phyloP scores from a whole-genome alignment of 2,113 vertebrate species.

The Pelecanus crispus region DNA sequence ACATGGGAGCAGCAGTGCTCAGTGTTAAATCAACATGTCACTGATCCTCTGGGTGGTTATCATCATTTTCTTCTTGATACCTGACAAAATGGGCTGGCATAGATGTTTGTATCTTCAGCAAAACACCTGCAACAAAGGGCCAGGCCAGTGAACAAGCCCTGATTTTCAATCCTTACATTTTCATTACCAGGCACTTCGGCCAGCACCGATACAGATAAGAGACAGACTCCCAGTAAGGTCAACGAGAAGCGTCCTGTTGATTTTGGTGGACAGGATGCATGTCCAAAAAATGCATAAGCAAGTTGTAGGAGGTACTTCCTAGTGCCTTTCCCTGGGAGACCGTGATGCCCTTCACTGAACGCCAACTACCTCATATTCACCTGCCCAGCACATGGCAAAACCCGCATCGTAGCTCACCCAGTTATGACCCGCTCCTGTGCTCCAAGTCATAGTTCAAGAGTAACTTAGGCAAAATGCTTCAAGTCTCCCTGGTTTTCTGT shows the following conservation, averaged over 20 bases:
- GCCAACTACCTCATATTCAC: background rate
- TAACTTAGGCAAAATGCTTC: background rate
- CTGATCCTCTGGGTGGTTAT: background rate
- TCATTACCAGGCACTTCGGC: background rate
- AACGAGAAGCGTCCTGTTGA: background rate
- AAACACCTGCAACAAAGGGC: background rate
- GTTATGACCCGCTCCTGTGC: background rate
- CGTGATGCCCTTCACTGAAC: rapidly evolving
- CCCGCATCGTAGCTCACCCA: background rate
- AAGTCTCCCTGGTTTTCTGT: background rate
- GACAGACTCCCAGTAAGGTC: background rate
- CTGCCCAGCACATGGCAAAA: background rate
- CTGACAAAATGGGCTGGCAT: background rate
- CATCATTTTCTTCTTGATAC: background rate
- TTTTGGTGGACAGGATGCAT: background rate
- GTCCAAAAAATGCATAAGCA: background rate
- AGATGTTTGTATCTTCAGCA: background rate
- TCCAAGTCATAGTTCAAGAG: background rate
- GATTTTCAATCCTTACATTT: background rate
- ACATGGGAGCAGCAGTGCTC: background rate
- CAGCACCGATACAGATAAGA: background rate
- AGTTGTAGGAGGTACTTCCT: background rate
- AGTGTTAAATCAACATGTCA: background rate
- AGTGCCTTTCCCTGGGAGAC: background rate
- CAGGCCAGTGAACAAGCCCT: background rate